Percentiles rank a stretch among this genome's conserved stretches.
phyloP scores from a whole-genome alignment of 2,797 vertebrate species.

The Tarsius wallacei region DNA sequence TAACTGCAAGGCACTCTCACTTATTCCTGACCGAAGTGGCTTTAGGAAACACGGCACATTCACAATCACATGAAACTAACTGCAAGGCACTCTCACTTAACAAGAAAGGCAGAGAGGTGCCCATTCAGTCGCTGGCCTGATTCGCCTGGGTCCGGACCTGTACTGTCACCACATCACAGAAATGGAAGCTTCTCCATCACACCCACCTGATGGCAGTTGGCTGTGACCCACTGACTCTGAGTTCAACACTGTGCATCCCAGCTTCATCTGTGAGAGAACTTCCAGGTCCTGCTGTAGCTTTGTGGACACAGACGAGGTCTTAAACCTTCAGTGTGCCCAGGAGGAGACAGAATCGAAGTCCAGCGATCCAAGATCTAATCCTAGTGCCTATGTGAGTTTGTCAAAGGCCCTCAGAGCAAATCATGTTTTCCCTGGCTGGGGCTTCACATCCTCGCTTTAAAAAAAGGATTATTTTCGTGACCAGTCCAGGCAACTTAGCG shows the following conservation, averaged over 20 bases:
- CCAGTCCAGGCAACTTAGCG: no score
- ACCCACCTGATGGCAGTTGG: neutral
- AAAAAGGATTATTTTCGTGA: neutral
- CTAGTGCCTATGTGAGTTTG: neutral
- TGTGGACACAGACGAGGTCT: neutral
- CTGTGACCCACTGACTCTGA: neutral
- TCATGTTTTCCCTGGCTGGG: neutral
- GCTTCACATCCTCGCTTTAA: slow-evolving; percentile 54
- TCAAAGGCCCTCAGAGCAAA: slow-evolving; percentile 44
- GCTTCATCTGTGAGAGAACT: rapidly evolving
- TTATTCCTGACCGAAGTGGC: neutral
- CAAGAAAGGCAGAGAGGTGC: neutral
- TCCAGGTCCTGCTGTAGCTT: neutral
- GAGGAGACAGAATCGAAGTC: neutral
- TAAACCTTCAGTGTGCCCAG: neutral
- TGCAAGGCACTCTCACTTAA: neutral
- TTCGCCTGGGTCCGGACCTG: neutral
- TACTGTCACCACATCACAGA: rapidly evolving
- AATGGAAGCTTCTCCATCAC: neutral
- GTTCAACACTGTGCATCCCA: neutral
- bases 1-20: neutral
- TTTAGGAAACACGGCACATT: neutral
- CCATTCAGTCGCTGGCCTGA: neutral
- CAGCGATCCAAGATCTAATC: neutral
- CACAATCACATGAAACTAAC: neutral